These are phyloP conservation scores for Temnothorax longispinosus DNA, from an alignment of 1,140 invertebrate genomes.

Conservation along the genomic window DNA sequence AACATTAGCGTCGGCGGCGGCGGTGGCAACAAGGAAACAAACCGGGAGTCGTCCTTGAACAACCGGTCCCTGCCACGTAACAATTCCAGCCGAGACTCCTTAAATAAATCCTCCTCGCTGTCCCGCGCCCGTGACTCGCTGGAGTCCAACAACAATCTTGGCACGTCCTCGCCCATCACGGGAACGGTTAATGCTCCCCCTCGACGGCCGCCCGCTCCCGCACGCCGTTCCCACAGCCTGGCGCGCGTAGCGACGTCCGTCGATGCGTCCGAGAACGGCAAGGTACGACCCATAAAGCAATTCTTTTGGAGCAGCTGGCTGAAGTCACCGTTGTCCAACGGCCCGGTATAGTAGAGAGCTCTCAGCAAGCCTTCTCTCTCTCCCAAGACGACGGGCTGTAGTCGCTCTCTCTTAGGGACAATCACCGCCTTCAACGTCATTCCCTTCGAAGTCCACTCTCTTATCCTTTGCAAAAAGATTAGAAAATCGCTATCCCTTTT, in stretches of 20 bases:
- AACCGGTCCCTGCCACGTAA: constrained; percentile 80
- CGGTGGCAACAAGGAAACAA: constrained; percentile 72
- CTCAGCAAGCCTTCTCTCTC: constrained; percentile 59
- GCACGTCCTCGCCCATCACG: constrained; percentile 70
- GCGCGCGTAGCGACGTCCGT: constrained; percentile 77
- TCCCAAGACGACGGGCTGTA: constrained; percentile 60
- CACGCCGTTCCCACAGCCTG: constrained; percentile 81
- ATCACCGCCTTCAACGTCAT: constrained; percentile 24
- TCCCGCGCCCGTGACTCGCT: constrained; percentile 81
- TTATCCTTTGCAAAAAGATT: background rate
- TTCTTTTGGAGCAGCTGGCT: constrained; percentile 89
- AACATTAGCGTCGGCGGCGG: constrained; percentile 56
- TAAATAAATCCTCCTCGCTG: constrained; percentile 80
- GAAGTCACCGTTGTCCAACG: constrained; percentile 86
- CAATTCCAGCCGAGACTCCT: constrained; percentile 80
- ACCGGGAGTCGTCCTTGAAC: constrained; percentile 78
- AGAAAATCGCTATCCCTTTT: background rate
- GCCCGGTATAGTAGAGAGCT: constrained; percentile 78
- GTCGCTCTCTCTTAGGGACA: constrained; percentile 59
- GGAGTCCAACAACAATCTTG: constrained; percentile 75
- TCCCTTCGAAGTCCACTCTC: constrained; percentile 18
- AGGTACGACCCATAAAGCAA: constrained; percentile 89
- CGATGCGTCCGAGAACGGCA: constrained; percentile 85
- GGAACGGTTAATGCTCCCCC: constrained; percentile 73
- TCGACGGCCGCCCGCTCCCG: constrained; percentile 82